Conservation (phyloP, 2,888 invertebrate genomes). For the Stomorhina lunata region DNA sequence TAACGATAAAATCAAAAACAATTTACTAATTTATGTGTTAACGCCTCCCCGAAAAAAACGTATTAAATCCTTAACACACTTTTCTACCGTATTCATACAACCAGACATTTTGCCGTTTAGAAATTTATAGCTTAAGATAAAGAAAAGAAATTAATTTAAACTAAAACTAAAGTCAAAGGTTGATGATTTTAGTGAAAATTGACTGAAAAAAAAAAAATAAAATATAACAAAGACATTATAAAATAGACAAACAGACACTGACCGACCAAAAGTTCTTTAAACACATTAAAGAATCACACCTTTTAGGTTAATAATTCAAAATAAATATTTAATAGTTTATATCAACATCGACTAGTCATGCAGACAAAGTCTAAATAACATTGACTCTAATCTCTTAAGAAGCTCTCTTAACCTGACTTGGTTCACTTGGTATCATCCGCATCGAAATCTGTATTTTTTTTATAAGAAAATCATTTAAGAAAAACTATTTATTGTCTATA, state of each 20-base stretch:
- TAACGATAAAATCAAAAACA: conserved; percentile 15
- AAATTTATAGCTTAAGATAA: conserved; percentile 45
- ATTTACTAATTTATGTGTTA: conserved; percentile 29
- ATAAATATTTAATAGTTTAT: too few species aligned
- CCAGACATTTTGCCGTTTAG: neutral
- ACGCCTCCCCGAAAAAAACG: conserved; percentile 41
- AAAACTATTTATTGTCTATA: too few species aligned
- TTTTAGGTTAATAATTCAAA: too few species aligned
- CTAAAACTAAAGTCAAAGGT: conserved; percentile 23
- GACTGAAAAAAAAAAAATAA: neutral
- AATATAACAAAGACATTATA: neutral
- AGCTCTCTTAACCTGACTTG: too few species aligned
- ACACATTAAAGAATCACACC: too few species aligned
- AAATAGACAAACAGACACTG: neutral
- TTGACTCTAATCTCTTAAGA: too few species aligned
- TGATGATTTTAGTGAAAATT: conserved; percentile 9
- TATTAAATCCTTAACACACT: neutral
- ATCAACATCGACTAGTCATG: too few species aligned
- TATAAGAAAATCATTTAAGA: too few species aligned
- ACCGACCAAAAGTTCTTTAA: neutral
- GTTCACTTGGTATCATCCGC: too few species aligned
- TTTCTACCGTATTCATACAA: conserved; percentile 2
- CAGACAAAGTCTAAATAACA: too few species aligned
- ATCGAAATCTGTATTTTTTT: too few species aligned
- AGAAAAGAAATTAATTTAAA: neutral